Evolutionary conservation across 2,888 invertebrate species (phyloP), one percentile per base, ranked within the genome.

Genomic region (Quadriops clusia): DNA sequence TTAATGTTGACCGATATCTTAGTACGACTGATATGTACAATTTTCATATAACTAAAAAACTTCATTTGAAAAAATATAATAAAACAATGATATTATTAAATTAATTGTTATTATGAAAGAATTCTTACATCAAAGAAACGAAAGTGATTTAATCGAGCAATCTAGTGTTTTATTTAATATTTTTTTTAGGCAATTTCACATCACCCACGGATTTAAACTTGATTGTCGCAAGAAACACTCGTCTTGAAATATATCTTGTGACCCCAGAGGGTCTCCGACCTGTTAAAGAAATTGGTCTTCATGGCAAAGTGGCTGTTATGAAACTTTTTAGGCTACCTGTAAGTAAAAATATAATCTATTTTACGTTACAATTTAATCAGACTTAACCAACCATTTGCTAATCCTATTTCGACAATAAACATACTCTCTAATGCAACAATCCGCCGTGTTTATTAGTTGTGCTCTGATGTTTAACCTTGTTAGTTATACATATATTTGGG

Each of bases 211-310:
- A 97, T 62, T 65, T 97, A 36, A 98, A 98, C 65, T 70, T 99
- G 34, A 77, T 98, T 45, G 77, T 98, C 36, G 94, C 94, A 0
- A 94, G 94, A 59, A 93, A 91, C 55, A 89, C 86, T 38, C 74
- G 91, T 11, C 65, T 97, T 39, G 95, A 97, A 64, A 87, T 97
- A 55, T 91, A 93, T 65, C 65, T 90, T 28, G 94, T 98, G 6
- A 91, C 93, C 1, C 90, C 94, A 1, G 97, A 97, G 63, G 98
- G 98, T 0, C 65, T 98, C 21, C 70, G 89, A 37, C 89, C 93
- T 0, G 67, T 97, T 39, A 94, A 95, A 59, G 97, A 98, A 70
- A 78, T 98, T 33, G 86, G 89, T 5, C 74, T 94, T 16, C 89
- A 90, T 66, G 97, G 97, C 10, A 79, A 85, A 58, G 90, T 98